A percentile compares a stretch with the other conserved stretches of the same genome.
These are phyloP conservation scores for Beroe ovata DNA, from an alignment of 37 sponge, comb jelly and placozoan genomes.

Conservation along the genomic window DNA sequence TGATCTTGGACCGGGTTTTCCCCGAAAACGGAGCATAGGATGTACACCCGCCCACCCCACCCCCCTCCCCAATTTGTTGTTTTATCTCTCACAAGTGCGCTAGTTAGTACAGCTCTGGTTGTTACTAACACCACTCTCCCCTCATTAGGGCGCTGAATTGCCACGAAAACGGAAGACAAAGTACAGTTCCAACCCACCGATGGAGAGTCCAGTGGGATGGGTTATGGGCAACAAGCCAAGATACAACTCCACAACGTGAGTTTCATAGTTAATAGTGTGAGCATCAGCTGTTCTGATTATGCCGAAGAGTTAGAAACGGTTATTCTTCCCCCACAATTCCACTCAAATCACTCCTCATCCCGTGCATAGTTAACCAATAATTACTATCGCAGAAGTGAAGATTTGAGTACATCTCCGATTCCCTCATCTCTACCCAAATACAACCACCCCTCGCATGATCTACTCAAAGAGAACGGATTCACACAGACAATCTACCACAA, in stretches of 20 bases:
- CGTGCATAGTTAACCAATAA: too few relatives aligned
- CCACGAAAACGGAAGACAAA: conserved; percentile 91
- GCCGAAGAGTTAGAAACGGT: too few relatives aligned
- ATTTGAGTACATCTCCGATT: background rate
- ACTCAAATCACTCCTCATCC: too few relatives aligned
- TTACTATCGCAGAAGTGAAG: conserved; percentile 30
- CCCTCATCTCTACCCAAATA: conserved; percentile 88
- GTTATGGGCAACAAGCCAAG: conserved; percentile 75
- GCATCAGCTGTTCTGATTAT: too few relatives aligned
- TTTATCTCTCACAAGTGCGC: too few relatives aligned
- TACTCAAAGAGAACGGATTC: conserved; percentile 97
- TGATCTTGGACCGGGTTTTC: too few relatives aligned
- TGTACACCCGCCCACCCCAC: too few relatives aligned
- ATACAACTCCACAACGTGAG: conserved; percentile 57
- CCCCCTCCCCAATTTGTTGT: too few relatives aligned
- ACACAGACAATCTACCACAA: conserved; percentile 92
- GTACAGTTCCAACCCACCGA: conserved; percentile 91
- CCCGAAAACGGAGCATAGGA: too few relatives aligned
- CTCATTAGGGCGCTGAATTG: conserved; percentile 4
- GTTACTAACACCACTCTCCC: too few relatives aligned
- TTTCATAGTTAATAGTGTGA: background rate
- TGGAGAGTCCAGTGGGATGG: conserved; percentile 95
- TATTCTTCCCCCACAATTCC: too few relatives aligned
- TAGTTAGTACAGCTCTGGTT: too few relatives aligned
- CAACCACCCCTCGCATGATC: conserved; percentile 95